Evolutionary conservation across 2,797 vertebrate genomes (phyloP).

Genomic region (Telmatherina bonti): DNA sequence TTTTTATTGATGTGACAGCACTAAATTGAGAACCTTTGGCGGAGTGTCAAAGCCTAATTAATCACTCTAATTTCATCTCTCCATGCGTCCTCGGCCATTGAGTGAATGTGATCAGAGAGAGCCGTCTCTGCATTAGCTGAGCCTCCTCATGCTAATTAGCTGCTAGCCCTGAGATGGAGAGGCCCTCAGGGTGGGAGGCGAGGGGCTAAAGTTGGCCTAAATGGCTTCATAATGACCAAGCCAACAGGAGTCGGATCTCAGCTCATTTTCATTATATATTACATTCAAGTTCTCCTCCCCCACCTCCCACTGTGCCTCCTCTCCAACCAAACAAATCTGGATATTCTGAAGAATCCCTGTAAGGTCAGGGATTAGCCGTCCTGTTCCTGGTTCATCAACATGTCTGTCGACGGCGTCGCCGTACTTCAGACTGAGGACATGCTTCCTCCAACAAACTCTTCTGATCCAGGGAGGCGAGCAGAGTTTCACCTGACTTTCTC

Average conservation of each 20-base stretch:
- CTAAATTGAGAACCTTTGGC: slow-evolving; percentile 87
- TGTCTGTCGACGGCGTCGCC: slow-evolving; percentile 4
- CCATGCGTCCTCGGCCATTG: slow-evolving; percentile 72
- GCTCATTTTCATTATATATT: slow-evolving; percentile 79
- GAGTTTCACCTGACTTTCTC: no score
- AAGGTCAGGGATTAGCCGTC: not conserved
- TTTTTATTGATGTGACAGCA: slow-evolving; percentile 87
- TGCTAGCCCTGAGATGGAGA: slow-evolving; percentile 77
- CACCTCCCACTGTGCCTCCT: not conserved
- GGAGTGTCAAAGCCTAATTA: slow-evolving; percentile 84
- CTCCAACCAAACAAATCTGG: slow-evolving; percentile 40
- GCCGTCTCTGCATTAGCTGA: slow-evolving; percentile 67
- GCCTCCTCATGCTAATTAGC: slow-evolving; percentile 83
- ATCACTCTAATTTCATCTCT: slow-evolving; percentile 85
- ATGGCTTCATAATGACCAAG: slow-evolving; percentile 81
- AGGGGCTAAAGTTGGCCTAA: slow-evolving; percentile 78
- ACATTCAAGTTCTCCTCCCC: slow-evolving; percentile 65
- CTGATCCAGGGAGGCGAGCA: no score
- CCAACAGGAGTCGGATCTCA: slow-evolving; percentile 51
- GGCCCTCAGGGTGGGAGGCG: slow-evolving; percentile 77
- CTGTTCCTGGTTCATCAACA: slow-evolving; percentile 11
- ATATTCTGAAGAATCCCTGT: slow-evolving; percentile 19
- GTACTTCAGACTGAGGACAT: no score
- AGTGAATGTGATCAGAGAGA: slow-evolving; percentile 80
- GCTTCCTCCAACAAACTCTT: no score